A percentile compares a stretch with the other conserved stretches of the same genome.
Evolutionary conservation across 2,888 invertebrate species (phyloP).

Genomic region (Oscheius sp.): DNA sequence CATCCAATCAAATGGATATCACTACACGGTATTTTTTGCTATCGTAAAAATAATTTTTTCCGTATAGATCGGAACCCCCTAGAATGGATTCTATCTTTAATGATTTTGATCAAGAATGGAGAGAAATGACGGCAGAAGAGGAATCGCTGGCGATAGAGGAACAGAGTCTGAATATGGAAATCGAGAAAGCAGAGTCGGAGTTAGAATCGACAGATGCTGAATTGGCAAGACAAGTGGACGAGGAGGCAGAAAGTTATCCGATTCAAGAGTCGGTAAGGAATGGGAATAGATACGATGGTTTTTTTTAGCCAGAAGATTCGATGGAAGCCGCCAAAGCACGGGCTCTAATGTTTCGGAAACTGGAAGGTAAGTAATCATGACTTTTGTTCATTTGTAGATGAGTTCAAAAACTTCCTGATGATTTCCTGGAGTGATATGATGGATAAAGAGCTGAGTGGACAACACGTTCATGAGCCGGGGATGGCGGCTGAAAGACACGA

Average conservation of each 20-base stretch:
- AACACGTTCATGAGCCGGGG: conserved; percentile 82
- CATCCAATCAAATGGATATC: neutral
- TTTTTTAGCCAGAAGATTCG: conserved; percentile 15
- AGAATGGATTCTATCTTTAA: neutral
- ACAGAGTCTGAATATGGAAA: conserved; percentile 76
- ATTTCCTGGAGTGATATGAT: conserved; percentile 53
- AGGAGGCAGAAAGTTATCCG: conserved; percentile 64
- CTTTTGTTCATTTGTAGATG: too few species aligned
- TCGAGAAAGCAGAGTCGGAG: conserved; percentile 72
- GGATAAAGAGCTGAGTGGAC: conserved; percentile 36
- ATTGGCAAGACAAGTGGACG: conserved; percentile 67
- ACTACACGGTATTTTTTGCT: neutral
- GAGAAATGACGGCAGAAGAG: conserved; percentile 73
- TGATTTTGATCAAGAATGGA: conserved; percentile 74
- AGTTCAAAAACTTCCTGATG: conserved; percentile 26
- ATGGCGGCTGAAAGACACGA: conserved; percentile 90
- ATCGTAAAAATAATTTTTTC: neutral
- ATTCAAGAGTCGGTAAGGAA: conserved; percentile 35
- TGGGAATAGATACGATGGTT: too few species aligned
- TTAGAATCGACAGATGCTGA: conserved; percentile 74
- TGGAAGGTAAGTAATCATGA: too few species aligned
- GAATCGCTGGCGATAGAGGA: conserved; percentile 75
- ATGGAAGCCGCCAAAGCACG: conserved; percentile 6
- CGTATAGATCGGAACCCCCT: conserved; percentile 38
- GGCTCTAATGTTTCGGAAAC: conserved; percentile 3